Conservation (phyloP, 2,797 vertebrate genomes). For the Petrocephalus schoutedeni region DNA sequence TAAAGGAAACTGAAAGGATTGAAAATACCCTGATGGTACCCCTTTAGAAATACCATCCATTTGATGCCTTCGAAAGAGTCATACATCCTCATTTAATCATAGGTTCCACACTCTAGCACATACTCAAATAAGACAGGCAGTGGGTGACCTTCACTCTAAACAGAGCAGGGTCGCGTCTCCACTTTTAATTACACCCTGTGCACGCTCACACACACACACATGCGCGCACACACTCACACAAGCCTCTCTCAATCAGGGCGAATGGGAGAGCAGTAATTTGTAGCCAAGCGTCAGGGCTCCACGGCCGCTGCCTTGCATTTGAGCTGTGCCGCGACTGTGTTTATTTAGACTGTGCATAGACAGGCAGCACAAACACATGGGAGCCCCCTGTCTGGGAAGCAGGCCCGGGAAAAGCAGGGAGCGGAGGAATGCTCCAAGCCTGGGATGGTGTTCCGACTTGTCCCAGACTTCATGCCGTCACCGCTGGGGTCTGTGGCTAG, state of each 20-base stretch:
- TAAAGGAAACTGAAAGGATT: neutral
- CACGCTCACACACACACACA: slow-evolving; percentile 20
- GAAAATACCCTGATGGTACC: neutral
- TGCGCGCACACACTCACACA: slow-evolving; percentile 20
- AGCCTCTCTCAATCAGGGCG: slow-evolving; percentile 10
- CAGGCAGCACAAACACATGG: slow-evolving; percentile 14
- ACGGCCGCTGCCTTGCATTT: neutral
- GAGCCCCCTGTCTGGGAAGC: slow-evolving; percentile 33
- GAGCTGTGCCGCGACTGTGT: slow-evolving; percentile 3
- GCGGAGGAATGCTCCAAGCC: slow-evolving; percentile 71
- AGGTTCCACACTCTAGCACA: neutral
- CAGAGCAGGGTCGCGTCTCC: neutral
- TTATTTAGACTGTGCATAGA: slow-evolving; percentile 21
- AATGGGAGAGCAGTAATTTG: slow-evolving; percentile 11
- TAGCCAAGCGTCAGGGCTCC: neutral
- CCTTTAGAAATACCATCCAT: neutral
- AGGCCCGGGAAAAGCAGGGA: slow-evolving; percentile 45
- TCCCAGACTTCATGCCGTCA: slow-evolving; percentile 81
- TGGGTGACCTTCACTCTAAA: slow-evolving; percentile 10
- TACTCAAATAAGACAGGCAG: neutral
- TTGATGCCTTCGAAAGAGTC: neutral
- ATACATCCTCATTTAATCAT: neutral
- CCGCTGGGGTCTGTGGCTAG: slow-evolving; percentile 77
- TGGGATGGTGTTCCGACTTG: slow-evolving; percentile 76
- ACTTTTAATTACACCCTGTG: slow-evolving; percentile 5